A percentile compares a stretch with the other conserved stretches of the same genome.
Conservation (phyloP, 2,797 vertebrate species). For the Malurus leucopterus region DNA sequence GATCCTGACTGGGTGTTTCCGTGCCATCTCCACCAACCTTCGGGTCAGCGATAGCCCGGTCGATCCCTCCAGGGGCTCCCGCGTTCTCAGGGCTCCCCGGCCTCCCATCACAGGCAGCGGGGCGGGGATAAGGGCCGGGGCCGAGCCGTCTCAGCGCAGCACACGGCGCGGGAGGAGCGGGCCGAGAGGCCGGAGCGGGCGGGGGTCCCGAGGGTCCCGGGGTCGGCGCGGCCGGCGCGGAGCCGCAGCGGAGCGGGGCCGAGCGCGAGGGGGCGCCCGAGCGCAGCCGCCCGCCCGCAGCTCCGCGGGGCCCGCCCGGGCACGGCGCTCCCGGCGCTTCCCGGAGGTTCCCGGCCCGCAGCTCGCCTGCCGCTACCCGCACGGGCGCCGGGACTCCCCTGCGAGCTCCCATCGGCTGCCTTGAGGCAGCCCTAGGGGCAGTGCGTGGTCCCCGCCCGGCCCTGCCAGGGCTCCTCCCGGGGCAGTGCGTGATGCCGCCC, state of each 20-base stretch:
- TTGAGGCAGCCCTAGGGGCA: not conserved
- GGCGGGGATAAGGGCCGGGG: not conserved
- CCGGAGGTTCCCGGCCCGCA: not conserved
- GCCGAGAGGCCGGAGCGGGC: not conserved
- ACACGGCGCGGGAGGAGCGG: not conserved
- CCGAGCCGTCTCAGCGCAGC: not conserved
- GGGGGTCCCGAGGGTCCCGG: not conserved
- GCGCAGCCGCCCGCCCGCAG: not conserved
- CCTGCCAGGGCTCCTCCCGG: not conserved
- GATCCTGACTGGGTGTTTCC: not conserved
- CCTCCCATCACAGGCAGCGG: not conserved
- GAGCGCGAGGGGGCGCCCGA: not conserved
- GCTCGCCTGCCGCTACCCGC: not conserved
- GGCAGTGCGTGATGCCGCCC: not conserved
- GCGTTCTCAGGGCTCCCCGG: not conserved
- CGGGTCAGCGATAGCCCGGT: not conserved
- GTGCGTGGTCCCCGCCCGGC: not conserved
- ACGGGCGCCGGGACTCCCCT: not conserved
- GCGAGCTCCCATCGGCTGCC: not conserved
- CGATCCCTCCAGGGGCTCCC: not conserved
- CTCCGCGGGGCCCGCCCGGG: not conserved
- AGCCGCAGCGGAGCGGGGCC: not conserved
- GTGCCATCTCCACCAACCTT: not conserved
- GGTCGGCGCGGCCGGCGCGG: not conserved
- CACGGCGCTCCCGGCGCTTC: not conserved